Conservation (phyloP, 1,140 invertebrate genomes). For the Brachionus paranguensis region DNA sequence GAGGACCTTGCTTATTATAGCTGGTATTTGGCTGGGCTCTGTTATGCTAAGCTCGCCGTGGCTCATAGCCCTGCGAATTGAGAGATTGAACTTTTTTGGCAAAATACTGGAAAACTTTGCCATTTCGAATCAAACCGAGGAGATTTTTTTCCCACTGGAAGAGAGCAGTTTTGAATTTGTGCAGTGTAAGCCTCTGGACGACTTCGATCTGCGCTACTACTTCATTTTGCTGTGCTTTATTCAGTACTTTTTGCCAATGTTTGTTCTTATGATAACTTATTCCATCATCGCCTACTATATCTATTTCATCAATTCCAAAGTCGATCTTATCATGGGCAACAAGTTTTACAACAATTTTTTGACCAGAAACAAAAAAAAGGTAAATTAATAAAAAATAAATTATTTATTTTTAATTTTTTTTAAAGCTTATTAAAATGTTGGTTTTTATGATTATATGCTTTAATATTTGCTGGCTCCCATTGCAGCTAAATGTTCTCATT, state of each 20-base stretch:
- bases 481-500: constrained; percentile 16
- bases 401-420: background rate
- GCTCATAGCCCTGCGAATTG: background rate
- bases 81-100: background rate
- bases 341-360: constrained; percentile 25
- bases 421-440: constrained; percentile 33
- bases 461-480: constrained; percentile 29
- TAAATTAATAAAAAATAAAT: background rate
- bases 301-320: constrained; percentile 13
- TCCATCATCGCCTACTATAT: constrained; percentile 21
- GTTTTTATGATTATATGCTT: constrained; percentile 31
- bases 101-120: background rate
- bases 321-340: background rate
- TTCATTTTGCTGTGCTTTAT: background rate
- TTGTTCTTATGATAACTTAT: background rate
- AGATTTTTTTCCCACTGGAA: background rate
- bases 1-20: background rate
- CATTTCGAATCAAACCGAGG: background rate
- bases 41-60: background rate
- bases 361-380: constrained; percentile 24
- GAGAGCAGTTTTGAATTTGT: background rate
- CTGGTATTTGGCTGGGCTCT: background rate
- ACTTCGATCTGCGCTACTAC: background rate
- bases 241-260: constrained; percentile 29
- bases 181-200: background rate